phyloP scores from a whole-genome alignment of 2,113 vertebrate genomes.

The Callospermophilus lateralis region DNA sequence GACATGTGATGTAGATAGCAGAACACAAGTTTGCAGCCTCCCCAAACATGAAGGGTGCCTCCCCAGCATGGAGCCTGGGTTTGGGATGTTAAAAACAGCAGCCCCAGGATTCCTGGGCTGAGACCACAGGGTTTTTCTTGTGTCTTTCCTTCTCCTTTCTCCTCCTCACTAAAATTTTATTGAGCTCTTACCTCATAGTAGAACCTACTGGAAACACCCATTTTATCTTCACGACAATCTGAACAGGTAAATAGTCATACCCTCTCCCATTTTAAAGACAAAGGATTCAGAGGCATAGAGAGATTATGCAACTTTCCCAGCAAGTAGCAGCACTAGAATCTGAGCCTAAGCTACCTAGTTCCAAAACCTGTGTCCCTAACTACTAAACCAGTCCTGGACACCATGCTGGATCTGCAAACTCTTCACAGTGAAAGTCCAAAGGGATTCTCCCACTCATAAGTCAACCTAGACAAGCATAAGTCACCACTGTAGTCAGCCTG shows the following conservation, averaged over 20 bases:
- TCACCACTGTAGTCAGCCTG: not conserved
- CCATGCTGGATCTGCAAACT: not conserved
- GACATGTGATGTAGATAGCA: not conserved
- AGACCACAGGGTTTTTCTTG: not conserved
- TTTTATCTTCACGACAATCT: not conserved
- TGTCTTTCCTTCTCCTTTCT: not conserved
- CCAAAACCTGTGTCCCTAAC: not conserved
- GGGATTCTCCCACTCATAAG: not conserved
- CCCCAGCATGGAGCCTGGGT: too few species aligned
- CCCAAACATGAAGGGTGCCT: not conserved
- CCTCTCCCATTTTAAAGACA: not conserved
- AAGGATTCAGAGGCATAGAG: not conserved
- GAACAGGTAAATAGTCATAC: not conserved
- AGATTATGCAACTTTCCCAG: not conserved
- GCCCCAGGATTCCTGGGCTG: not conserved
- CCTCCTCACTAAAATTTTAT: not conserved
- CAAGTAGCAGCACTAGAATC: not conserved
- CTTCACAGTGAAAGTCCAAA: not conserved
- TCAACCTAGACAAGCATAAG: not conserved
- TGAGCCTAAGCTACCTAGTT: not conserved
- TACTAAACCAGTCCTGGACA: not conserved
- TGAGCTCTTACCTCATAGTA: not conserved
- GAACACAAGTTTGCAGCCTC: not conserved
- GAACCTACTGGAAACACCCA: not conserved
- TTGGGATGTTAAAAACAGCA: too few species aligned